Evolutionary conservation across 2,797 vertebrate genomes (phyloP).

Genomic region (Galago senegalensis): DNA sequence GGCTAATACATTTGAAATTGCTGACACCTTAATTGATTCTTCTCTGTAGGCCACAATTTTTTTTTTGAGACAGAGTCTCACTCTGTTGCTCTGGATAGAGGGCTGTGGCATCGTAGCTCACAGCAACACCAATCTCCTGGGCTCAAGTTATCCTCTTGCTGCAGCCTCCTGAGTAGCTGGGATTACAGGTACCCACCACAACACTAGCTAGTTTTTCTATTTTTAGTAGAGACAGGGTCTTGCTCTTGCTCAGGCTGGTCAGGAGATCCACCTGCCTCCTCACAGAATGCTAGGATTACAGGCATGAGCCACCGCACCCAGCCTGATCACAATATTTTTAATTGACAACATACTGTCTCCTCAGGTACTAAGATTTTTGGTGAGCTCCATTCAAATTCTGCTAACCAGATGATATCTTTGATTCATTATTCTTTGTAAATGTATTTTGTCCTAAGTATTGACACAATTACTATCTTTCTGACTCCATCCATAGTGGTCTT

Average conservation of each 20-base stretch:
- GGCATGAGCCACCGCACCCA: too few species aligned
- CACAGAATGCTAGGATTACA: too few species aligned
- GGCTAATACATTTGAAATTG: constrained; percentile 30
- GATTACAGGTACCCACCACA: too few species aligned
- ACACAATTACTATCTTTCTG: neutral
- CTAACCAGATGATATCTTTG: neutral
- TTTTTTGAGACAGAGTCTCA: neutral
- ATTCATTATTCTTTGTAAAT: neutral
- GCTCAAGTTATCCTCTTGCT: too few species aligned
- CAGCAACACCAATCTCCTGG: too few species aligned
- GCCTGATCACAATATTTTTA: neutral
- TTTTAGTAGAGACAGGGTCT: too few species aligned
- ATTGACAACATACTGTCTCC: neutral
- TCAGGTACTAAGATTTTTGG: neutral
- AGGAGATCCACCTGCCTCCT: too few species aligned
- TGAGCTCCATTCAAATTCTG: constrained; percentile 43
- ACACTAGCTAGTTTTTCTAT: too few species aligned
- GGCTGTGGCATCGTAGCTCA: too few species aligned
- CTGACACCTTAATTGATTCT: neutral
- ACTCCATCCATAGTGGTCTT: neutral
- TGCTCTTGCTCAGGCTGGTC: too few species aligned
- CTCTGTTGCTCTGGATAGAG: too few species aligned
- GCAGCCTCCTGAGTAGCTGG: too few species aligned
- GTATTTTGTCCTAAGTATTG: constrained; percentile 15
- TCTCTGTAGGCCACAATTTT: neutral